Percentiles rank a stretch among this genome's conserved stretches.
These are phyloP conservation scores for Semibalanus balanoides DNA, from an alignment of 1,140 invertebrate genomes.

Conservation along the genomic window DNA sequence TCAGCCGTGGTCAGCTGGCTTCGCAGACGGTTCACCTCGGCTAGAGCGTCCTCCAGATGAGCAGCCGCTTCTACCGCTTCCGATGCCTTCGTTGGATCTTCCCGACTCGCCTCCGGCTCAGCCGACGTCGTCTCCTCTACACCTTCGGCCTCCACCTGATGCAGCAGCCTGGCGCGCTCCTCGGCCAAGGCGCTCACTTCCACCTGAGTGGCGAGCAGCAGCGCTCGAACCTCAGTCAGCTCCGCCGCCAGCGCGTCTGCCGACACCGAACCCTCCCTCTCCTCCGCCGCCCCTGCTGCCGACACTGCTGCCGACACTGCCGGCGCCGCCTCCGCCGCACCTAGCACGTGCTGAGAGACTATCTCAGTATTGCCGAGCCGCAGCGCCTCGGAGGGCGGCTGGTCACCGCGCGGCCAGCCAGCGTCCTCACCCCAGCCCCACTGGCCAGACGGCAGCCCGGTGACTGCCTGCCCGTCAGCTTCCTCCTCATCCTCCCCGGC, in stretches of 20 bases:
- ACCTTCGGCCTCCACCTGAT: not conserved
- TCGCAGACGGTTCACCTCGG: not conserved
- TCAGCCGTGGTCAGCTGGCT: not conserved
- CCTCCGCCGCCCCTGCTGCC: too few species aligned
- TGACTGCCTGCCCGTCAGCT: not conserved
- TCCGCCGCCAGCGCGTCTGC: not conserved
- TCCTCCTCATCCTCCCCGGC: not conserved
- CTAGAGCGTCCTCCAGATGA: not conserved
- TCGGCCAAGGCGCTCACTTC: not conserved
- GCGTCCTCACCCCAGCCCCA: not conserved
- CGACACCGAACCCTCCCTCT: not conserved
- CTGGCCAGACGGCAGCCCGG: not conserved
- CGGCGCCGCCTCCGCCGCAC: not conserved
- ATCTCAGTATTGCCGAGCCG: not conserved
- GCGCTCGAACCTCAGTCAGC: not conserved
- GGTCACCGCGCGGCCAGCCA: not conserved
- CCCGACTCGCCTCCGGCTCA: too few species aligned
- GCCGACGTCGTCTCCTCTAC: not conserved
- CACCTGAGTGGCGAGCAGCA: not conserved
- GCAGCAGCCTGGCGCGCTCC: not conserved
- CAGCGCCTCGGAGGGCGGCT: not conserved
- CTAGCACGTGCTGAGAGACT: not conserved
- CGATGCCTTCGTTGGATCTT: not conserved
- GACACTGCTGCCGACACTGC: not conserved
- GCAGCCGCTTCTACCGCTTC: not conserved